Evolutionary conservation across 2,888 invertebrate species (phyloP).

Genomic region (Orchestes rusci): DNA sequence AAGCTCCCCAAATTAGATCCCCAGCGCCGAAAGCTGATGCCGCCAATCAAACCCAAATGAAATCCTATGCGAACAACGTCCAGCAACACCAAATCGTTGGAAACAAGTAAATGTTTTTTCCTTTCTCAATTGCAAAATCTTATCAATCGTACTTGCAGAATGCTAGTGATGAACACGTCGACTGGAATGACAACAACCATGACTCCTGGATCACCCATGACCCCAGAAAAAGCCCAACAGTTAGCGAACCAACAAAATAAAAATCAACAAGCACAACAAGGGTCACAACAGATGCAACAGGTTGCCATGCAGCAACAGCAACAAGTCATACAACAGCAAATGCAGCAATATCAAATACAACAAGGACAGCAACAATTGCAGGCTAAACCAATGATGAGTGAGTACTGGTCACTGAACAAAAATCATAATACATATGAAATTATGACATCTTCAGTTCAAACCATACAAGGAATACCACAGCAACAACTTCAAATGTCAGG

Average conservation of each 20-base stretch:
- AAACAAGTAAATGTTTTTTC: conserved; percentile 45
- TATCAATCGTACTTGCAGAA: conserved; percentile 38
- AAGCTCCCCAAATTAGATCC: conserved; percentile 57
- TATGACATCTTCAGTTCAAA: conserved; percentile 44
- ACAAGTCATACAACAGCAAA: conserved; percentile 36
- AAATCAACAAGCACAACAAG: conserved; percentile 41
- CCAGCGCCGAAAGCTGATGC: conserved; percentile 72
- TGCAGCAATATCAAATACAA: conserved; percentile 36
- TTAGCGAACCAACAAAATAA: conserved; percentile 43
- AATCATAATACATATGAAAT: background rate
- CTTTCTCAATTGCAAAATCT: background rate
- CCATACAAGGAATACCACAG: conserved; percentile 50
- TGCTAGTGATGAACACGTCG: conserved; percentile 53
- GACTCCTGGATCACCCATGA: conserved; percentile 51
- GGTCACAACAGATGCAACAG: conserved; percentile 35
- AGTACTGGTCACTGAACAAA: conserved; percentile 26
- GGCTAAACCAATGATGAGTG: conserved; percentile 52
- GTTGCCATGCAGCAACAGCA: conserved; percentile 39
- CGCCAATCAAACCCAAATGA: conserved; percentile 61
- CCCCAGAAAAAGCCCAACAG: conserved; percentile 49
- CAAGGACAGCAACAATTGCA: conserved; percentile 37
- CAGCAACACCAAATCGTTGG: conserved; percentile 46
- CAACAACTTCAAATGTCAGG: conserved; percentile 43
- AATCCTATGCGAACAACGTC: conserved; percentile 46
- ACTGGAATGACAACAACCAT: conserved; percentile 53